Percentiles rank a stretch among this genome's conserved stretches.
phyloP scores from a whole-genome alignment of 2,888 invertebrate species.

The Emesis furor region DNA sequence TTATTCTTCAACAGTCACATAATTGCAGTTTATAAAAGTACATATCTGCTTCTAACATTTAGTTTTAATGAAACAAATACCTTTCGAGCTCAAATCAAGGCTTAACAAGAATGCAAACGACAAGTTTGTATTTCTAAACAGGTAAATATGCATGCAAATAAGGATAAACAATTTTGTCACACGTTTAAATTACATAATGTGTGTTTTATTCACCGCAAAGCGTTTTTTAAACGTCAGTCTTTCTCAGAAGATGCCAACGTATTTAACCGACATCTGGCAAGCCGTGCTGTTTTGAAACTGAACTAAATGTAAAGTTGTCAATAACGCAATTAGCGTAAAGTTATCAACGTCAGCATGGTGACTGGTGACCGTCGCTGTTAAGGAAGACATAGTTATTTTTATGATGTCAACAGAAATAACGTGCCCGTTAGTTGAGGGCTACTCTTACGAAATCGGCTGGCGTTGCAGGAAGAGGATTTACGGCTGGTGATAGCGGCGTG shows the following conservation, averaged over 20 bases:
- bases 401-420: constrained; percentile 91
- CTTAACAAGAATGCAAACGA: constrained; percentile 14
- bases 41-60: not conserved
- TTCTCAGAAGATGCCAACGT: constrained; percentile 34
- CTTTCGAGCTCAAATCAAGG: not conserved
- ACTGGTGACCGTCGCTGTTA: constrained; percentile 82
- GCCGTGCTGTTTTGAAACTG: constrained; percentile 34
- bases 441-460: constrained; percentile 87
- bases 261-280: constrained; percentile 38
- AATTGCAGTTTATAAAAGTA: not conserved
- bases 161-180: constrained; percentile 80
- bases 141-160: constrained; percentile 81
- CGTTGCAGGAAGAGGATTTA: constrained; percentile 89
- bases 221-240: constrained; percentile 41
- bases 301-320: constrained; percentile 87
- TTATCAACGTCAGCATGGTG: constrained; percentile 88
- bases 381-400: constrained; percentile 90
- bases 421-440: constrained; percentile 81
- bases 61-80: not conserved
- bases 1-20: too few relatives aligned
- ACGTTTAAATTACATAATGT: constrained; percentile 82
- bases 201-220: constrained; percentile 73
- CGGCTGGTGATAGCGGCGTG: constrained; percentile 76
- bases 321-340: constrained; percentile 91
- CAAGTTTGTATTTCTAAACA: constrained; percentile 74